A percentile compares a stretch with the other conserved stretches of the same genome.
These are phyloP conservation scores for Tolmerus cingulatus DNA, from an alignment of 2,888 invertebrate genomes.

Conservation along the genomic window DNA sequence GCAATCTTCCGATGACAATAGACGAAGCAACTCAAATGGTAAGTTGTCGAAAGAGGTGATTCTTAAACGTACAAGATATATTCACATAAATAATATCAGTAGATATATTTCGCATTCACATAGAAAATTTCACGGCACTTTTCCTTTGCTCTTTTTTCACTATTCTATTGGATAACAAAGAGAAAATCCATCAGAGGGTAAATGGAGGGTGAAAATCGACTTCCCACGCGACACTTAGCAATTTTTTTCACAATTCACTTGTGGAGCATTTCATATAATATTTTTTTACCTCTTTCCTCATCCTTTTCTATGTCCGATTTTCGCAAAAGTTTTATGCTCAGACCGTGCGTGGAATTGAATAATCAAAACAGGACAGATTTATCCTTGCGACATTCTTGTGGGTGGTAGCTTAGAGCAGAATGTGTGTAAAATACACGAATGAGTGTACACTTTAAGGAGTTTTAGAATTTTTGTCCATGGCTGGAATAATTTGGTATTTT, in stretches of 20 bases:
- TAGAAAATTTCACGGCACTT: background rate
- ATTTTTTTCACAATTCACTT: conserved; percentile 28
- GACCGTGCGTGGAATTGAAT: conserved; percentile 44
- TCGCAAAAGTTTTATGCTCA: conserved; percentile 24
- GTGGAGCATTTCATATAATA: conserved; percentile 1
- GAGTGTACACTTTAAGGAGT: background rate
- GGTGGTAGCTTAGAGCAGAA: background rate
- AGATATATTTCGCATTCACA: background rate
- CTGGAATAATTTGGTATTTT: background rate
- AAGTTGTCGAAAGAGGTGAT: conserved; percentile 51
- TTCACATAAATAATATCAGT: background rate
- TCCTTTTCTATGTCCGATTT: background rate
- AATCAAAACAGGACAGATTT: conserved; percentile 20
- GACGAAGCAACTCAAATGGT: conserved; percentile 57
- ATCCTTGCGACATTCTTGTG: background rate
- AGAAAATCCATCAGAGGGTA: conserved; percentile 37
- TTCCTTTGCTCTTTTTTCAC: background rate
- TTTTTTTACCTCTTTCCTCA: background rate
- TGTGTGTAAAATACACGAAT: background rate
- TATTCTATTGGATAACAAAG: background rate
- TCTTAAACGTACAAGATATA: background rate
- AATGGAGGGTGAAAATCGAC: conserved; percentile 50
- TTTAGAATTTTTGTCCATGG: background rate
- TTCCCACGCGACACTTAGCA: conserved; percentile 39
- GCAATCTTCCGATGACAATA: conserved; percentile 18